Percentiles rank a stretch among this genome's conserved stretches.
Evolutionary conservation across 1,140 invertebrate species (phyloP).

Genomic region (Trachymyrmex septentrionalis): DNA sequence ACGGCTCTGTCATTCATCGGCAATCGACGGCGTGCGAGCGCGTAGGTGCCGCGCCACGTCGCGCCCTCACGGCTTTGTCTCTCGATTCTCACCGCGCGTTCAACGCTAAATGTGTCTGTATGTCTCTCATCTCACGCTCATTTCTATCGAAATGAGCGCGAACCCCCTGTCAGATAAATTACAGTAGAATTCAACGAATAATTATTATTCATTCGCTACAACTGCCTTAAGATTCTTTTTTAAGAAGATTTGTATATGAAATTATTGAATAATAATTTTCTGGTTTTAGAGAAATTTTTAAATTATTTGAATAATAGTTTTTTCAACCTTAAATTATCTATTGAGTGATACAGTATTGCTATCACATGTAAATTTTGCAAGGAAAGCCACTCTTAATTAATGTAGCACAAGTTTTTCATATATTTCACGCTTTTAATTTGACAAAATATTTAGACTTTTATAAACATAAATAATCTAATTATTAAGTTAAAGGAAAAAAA

Average conservation of each 20-base stretch:
- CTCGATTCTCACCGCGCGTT: constrained; percentile 43
- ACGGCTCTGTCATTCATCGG: constrained; percentile 75
- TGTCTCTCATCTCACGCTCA: constrained; percentile 50
- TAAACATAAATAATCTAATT: no score
- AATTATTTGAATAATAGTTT: not conserved
- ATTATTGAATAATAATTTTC: no score
- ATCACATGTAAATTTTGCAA: no score
- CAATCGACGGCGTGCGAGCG: constrained; percentile 73
- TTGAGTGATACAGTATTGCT: no score
- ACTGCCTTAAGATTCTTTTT: no score
- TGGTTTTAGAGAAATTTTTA: not conserved
- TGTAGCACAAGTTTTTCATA: no score
- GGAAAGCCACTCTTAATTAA: no score
- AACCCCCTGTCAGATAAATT: not conserved
- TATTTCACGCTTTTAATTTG: no score
- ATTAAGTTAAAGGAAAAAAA: no score
- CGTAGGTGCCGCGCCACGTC: constrained; percentile 42
- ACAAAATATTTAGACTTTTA: no score
- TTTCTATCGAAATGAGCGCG: constrained; percentile 19
- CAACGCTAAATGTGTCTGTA: constrained; percentile 22
- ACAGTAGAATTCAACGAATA: not conserved
- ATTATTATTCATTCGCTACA: not conserved
- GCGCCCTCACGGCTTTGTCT: constrained; percentile 34
- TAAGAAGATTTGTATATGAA: no score
- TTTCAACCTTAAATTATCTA: no score